Base-by-base conservation (phyloP, 2,113 vertebrate genomes). In the Equus quagga region DNA sequence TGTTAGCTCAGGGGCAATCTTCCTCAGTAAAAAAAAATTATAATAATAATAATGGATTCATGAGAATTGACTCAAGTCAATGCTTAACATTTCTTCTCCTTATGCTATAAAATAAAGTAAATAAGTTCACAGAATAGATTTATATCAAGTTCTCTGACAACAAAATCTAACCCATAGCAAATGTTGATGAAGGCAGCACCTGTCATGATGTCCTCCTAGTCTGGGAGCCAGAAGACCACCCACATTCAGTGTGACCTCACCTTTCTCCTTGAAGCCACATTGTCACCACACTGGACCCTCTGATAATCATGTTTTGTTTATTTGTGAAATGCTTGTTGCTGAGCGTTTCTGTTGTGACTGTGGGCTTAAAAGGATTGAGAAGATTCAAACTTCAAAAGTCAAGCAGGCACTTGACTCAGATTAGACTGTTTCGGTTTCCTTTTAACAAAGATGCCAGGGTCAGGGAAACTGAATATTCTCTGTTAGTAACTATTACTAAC, bases 191-290 rank as follows among this genome's bases (percentile, higher is more conserved):
- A 41, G 36, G 36, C 36, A 41, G 36, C 9, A 10, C 1, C 2
- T 41, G 11, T 24, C 28, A 4, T 8, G 9, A 1, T 0, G 1
- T 3, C 18, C 15, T 44, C 28, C 6, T 4, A 5, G 21, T 24
- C 72, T 10, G 33, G n/a, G 44, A 46, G 17, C 4, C 6, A 46
- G 12, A 2, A 5, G 26, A 24, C 8, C 41, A n/a, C 26, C 73
- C 36, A 10, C 24, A 19, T 0, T 76, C 2, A 2, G 3, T 0
- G 14, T 13, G 17, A n/a, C 5, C 26, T 89, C 1, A 0, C 5
- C 0, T n/a, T 44, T n/a, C 60, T 54, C 26, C 72, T 21, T 2
- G 19, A 64, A 80, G 56, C 33, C 60, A 28, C 21, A 4, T 2
- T 2, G 41, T 72, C 80, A n/a, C 72, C 44, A 41, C 1, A 19